A percentile compares a stretch with the other conserved stretches of the same genome.
These are phyloP conservation scores for Zaprionus ornatus DNA, from an alignment of 1,140 invertebrate species.

Conservation along the genomic window DNA sequence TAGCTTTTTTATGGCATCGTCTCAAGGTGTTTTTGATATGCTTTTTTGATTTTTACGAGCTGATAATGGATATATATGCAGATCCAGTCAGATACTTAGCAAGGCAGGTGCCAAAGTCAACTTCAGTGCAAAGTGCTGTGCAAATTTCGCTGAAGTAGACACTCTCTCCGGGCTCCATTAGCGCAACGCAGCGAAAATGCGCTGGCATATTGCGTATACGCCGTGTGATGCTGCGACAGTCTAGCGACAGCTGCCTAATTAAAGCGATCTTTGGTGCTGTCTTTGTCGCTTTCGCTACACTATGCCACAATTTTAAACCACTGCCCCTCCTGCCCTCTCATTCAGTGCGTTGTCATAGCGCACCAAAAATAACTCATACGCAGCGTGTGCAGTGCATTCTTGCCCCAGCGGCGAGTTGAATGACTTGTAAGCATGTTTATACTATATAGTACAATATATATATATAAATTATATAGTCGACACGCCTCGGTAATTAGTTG, in stretches of 20 bases:
- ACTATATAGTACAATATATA: constrained; percentile 11
- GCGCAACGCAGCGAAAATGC: constrained; percentile 6
- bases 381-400: constrained; percentile 46
- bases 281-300: constrained; percentile 3
- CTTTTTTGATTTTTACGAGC: constrained; percentile 29
- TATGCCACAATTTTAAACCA: background rate
- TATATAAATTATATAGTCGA: background rate
- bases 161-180: constrained; percentile 1
- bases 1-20: background rate
- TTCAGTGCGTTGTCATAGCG: constrained; percentile 3
- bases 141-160: background rate
- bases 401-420: constrained; percentile 59
- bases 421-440: constrained; percentile 51
- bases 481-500: background rate
- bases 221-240: constrained; percentile 21
- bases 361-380: constrained; percentile 68
- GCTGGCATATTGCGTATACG: constrained; percentile 33
- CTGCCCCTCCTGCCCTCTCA: background rate
- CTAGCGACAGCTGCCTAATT: constrained; percentile 71
- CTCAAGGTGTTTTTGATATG: constrained; percentile 11
- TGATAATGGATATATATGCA: constrained; percentile 18
- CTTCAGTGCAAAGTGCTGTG: background rate
- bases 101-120: background rate
- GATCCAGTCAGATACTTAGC: background rate
- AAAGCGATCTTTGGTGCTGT: constrained; percentile 48